Evolutionary conservation across 1,140 invertebrate species (phyloP), one percentile per base, ranked within the genome.

Genomic region (Potamilus streckersoni): DNA sequence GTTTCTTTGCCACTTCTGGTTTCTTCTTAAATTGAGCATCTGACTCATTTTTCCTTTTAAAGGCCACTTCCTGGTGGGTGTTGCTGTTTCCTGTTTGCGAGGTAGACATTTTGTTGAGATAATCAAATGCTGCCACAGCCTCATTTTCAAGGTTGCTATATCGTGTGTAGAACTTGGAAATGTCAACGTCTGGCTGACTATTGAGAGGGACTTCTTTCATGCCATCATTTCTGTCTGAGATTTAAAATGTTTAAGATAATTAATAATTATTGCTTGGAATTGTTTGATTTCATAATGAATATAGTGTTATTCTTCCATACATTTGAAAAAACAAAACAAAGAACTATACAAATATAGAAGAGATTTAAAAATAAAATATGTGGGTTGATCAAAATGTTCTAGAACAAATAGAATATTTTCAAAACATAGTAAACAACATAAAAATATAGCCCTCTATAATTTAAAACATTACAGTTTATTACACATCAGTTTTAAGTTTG

Each of bases 111-210:
- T 84, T 80, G 55, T 86, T 73, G 0, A 86, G 78, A 65, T 85
- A 87, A 65, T 86, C 83, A 74, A 86, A 87, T 17, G 84, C 84
- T 58, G 85, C 80, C 55, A 86, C 79, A 49, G 86, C 86, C 20
- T 85, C 81, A 64, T 83, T 70, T 66, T 87, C 86, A 56, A 70
- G 72, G 55, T 84, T 75, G 60, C 80, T 84, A 75, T 80, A 87
- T 16, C 81, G 71, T 8, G 74, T 69, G 73, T 85, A 87, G 64
- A 85, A 83, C 27, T 69, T 80, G 20, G 4, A 86, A n/a, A 27
- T 79, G 61, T 57, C 80, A 79, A 38, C 79, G 57, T 49, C 59
- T 65, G 17, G 63, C 59, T 61, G 49, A 58, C 17, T 27, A 65
- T 16, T 55, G 31, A 58, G 69, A 19, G 23, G 27, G n/a, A 57